Base-by-base conservation (phyloP, 2,113 vertebrate genomes). In the Notechis scutatus region DNA sequence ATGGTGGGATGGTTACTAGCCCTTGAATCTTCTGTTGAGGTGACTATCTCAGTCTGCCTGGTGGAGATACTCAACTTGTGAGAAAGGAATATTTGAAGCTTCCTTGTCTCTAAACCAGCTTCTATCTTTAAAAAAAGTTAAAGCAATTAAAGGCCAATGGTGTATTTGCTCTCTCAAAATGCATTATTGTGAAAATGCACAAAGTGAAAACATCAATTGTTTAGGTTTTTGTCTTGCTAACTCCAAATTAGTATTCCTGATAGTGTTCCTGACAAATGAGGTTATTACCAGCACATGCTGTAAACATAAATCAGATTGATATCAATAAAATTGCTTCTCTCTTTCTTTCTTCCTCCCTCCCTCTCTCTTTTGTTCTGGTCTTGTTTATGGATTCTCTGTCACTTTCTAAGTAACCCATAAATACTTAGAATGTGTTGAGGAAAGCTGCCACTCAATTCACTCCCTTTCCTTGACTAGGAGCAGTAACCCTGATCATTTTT, bases 271-370 rank as follows among this genome's bases (percentile, higher is more conserved):
- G 97, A 98, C 96, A 97, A 98, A 98, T 97, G 96, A 94, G 95
- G 96, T 97, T 98, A 97, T 98, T 98, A 98, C 96, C 97, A 97
- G 96, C 96, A 97, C 94, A 97, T 96, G 96, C 92, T 97, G 96
- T 97, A 98, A 97, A 97, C 97, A 97, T 98, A 97, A 97, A 98
- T 98, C 97, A 97, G 96, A 97, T 95, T 95, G 94, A 97, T 97
- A 97, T 97, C 97, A 97, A 97, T 97, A 98, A 97, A 96, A 97
- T 95, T 96, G 96, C 96, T 96, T 97, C 96, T 97, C 55, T 97
- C 2, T 54, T 56, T 34, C 10, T 89, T 85, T 15, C 64, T 34
- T 6, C 4, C 29, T 34, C 14, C 11, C 97, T 97, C 74, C 47
- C 29, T 91, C 42, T 34, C 4, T 89, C 39, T 91, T 12, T 97